Conservation (phyloP, 1,140 invertebrate species). For the Spodoptera litura region DNA sequence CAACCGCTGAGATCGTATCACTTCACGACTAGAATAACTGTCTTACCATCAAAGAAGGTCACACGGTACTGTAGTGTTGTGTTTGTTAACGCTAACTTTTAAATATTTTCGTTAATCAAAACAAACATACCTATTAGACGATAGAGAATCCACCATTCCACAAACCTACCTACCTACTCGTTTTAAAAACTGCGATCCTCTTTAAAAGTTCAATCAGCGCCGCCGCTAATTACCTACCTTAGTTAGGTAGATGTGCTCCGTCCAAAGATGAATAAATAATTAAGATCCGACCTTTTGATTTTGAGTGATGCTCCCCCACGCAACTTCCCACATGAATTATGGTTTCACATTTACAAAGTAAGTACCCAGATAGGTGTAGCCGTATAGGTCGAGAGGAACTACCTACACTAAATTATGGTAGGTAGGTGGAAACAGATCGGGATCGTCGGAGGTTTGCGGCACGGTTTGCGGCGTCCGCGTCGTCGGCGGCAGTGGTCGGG, state of each 20-base stretch:
- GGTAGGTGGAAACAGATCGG: slow-evolving; percentile 66
- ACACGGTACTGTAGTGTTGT: slow-evolving; percentile 26
- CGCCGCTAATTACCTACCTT: neutral
- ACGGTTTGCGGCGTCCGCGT: slow-evolving; percentile 59
- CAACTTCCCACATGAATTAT: slow-evolving; percentile 23
- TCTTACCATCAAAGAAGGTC: slow-evolving; percentile 45
- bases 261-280: slow-evolving; percentile 17
- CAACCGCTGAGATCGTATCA: slow-evolving; percentile 58
- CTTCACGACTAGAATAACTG: slow-evolving; percentile 57
- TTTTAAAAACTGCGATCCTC: neutral
- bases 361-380: slow-evolving; percentile 16
- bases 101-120: slow-evolving; percentile 3
- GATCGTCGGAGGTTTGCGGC: slow-evolving; percentile 69
- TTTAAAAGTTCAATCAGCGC: slow-evolving; percentile 5
- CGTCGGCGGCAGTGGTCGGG: slow-evolving; percentile 45
- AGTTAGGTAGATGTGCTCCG: neutral
- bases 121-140: neutral
- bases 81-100: neutral
- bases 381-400: slow-evolving; percentile 51
- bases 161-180: neutral
- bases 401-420: slow-evolving; percentile 62
- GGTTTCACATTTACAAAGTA: neutral
- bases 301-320: slow-evolving; percentile 11
- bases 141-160: neutral
- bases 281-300: slow-evolving; percentile 7